These are phyloP conservation scores for Sitta carolinensis DNA, from an alignment of 2,797 vertebrate species.

Conservation along the genomic window DNA sequence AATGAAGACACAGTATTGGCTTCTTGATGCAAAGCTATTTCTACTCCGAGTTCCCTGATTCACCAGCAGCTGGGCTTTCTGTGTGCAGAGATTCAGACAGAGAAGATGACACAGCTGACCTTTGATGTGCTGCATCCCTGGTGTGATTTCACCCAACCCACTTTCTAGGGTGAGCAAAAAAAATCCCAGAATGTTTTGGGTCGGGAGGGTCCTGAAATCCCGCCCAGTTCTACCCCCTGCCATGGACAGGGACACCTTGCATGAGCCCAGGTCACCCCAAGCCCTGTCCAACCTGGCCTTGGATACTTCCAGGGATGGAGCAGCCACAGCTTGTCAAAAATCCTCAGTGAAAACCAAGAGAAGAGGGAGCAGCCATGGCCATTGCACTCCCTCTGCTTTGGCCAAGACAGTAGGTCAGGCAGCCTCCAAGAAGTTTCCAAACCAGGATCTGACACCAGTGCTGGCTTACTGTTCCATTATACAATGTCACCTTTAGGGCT, in stretches of 20 bases:
- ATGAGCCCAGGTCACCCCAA: background rate
- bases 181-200: background rate
- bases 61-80: background rate
- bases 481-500: background rate
- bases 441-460: background rate
- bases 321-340: background rate
- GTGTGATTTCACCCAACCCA: background rate
- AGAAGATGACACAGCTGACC: background rate
- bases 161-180: background rate
- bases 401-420: background rate
- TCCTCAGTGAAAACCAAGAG: background rate
- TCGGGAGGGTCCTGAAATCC: background rate
- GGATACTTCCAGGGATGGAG: background rate
- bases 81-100: background rate
- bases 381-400: background rate
- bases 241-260: background rate
- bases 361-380: background rate
- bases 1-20: background rate
- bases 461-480: background rate
- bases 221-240: background rate
- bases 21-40: background rate
- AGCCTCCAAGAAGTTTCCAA: background rate
- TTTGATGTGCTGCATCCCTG: background rate
- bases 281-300: background rate
- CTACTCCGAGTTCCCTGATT: conserved; percentile 11